phyloP scores from a whole-genome alignment of 2,113 vertebrate genomes.

The Muntiacus muntjak region DNA sequence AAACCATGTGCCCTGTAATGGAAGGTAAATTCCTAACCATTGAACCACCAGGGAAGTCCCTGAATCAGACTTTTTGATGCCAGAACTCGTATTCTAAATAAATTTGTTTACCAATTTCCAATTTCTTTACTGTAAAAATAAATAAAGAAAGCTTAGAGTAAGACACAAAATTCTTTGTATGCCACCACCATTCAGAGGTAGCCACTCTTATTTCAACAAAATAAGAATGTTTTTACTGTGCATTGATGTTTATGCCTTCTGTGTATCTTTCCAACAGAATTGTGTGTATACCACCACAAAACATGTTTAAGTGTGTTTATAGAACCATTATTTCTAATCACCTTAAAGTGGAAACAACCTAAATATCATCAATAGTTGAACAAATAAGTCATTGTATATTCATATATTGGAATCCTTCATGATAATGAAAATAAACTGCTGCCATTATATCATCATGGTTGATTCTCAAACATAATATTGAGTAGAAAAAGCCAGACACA shows the following conservation, averaged over 20 bases:
- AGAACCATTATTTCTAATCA: neutral
- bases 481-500: neutral
- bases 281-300: neutral
- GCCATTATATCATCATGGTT: neutral
- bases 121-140: neutral
- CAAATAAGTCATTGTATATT: neutral
- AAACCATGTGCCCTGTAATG: neutral
- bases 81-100: neutral
- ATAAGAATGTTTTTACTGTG: neutral
- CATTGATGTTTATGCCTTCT: neutral
- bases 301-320: neutral
- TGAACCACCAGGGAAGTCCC: neutral
- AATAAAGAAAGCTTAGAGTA: neutral
- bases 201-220: neutral
- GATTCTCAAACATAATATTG: neutral
- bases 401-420: neutral
- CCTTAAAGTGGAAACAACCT: neutral
- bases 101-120: neutral
- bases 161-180: neutral
- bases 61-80: neutral
- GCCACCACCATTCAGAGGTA: neutral
- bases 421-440: neutral
- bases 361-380: neutral
- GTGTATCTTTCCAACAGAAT: neutral
- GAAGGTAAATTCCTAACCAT: neutral